These are phyloP conservation scores for Ceryle rudis DNA, from an alignment of 2,797 vertebrate species.

Conservation along the genomic window DNA sequence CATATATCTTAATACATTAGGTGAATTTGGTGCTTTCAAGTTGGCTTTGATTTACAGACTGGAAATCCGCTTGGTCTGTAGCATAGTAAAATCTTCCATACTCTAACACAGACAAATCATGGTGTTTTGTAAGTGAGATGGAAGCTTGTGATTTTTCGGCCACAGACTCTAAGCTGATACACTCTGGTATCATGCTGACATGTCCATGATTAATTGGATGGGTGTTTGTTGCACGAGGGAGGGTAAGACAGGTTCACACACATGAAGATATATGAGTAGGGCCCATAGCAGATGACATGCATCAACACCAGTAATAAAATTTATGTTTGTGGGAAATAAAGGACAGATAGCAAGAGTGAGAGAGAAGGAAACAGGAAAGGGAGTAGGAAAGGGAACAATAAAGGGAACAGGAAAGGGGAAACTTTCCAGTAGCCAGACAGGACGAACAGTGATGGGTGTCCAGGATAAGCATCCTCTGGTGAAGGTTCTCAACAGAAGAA, in stretches of 20 bases:
- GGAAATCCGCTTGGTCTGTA: neutral
- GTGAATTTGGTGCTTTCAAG: neutral
- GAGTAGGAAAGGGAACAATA: neutral
- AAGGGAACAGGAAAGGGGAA: neutral
- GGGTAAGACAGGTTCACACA: neutral
- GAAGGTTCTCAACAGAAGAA: neutral
- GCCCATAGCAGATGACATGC: neutral
- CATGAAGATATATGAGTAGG: neutral
- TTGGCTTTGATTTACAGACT: neutral
- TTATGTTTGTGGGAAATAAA: neutral
- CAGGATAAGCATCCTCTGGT: accelerated
- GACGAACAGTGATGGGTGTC: neutral
- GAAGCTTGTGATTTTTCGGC: neutral
- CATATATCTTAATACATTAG: neutral
- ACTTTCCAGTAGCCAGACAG: neutral
- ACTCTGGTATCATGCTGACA: accelerated
- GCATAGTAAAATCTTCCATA: neutral
- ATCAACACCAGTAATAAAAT: accelerated
- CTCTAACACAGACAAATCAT: neutral
- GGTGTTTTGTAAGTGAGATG: neutral
- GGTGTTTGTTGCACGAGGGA: accelerated
- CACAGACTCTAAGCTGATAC: neutral
- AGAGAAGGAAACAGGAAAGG: neutral
- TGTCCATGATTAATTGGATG: accelerated
- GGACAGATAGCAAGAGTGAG: accelerated